Base-by-base conservation (phyloP, 2,113 vertebrate species). In the Catagonus wagneri region DNA sequence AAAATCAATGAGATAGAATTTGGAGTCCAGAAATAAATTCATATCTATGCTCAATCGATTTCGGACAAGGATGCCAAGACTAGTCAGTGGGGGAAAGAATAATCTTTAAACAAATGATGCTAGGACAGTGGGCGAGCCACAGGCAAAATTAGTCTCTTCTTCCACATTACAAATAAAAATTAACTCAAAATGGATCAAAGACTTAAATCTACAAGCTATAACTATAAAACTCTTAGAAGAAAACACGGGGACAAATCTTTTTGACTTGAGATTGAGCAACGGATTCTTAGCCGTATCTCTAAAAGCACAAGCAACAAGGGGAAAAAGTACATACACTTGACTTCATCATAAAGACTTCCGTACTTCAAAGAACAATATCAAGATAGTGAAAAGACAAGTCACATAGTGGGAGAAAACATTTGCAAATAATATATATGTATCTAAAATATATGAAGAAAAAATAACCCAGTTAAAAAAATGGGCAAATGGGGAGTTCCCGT, bases 51-150 rank as follows among this genome's bases (percentile, higher is more conserved):
- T 60, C 32, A 76, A 58, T 1, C 76, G 29, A 44, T 19, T 84
- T 83, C 76, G 90, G 69, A 68, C 34, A 76, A 84, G 52, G 23
- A 76, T 19, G 34, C 17, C 60, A 34, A 84, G 7, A 83, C 23
- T 44, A 36, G 4, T 44, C n/a, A 60, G 19, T 22, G 11, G 23
- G 50, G 22, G 4, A 78, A 93, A 85, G 61, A 86, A 68, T 0
- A 34, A 32, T 52, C 92, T 93, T 69, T 79, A 87, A 79, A 87
- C 34, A 87, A 93, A 87, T 23, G 29, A 36, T 68, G 66, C 16
- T 16, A 60, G 22, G 84, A 72, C 20, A 72, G 39, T 9, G 12
- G 27, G 50, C 65, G 3, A 39, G 66, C 36, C 54, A 29, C 66
- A 74, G 3, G 20, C 44, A 54, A 32, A 74, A 22, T 4, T n/a